Evolutionary conservation across 2,888 invertebrate genomes (phyloP), one percentile per base, ranked within the genome.

Genomic region (Busseola fusca): DNA sequence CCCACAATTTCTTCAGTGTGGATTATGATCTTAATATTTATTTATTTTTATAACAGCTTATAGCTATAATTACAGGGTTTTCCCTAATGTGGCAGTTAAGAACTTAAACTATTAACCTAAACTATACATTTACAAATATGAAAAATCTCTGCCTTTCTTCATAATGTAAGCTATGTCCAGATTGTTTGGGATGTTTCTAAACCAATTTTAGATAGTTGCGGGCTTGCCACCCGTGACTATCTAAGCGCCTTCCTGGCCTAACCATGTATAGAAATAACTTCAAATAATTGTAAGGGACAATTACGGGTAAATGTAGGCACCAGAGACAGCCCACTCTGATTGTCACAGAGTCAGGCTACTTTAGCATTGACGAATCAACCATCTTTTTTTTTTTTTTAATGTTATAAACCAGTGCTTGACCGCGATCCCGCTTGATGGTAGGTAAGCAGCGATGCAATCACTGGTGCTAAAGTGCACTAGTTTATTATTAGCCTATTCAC

Each of bases 1-100:
- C 4, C 45, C 0, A 14, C 4, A 0, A 63, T 5, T n/a, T 3
- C n/a, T 0, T n/a, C 16, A 2, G 0, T 0, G 2, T 27, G 12
- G 42, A 27, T 27, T 60, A 27, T 7, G 5, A 14, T 42, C 7
- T 37, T 59, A 6, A 25, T 25, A 59, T 37, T 34, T 34, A 34
- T 34, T 34, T 34, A 34, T 34, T 3, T 3, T 34, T 34, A 34
- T 34, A 34, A 34, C 5, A 34, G 34, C 34, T 34, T 34, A 34
- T 34, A 34, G n/a, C 5, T 34, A 34, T 34, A 5, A 34, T 34
- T 34, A 34, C 34, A 34, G 34, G 34, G 34, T 34, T 34, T 34
- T 6, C 34, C 2, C 34, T 34, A 34, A 34, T 34, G 34, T 7
- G 5, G 0, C 34, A 34, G 34, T 34, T 34, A 34, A 34, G n/a